phyloP scores from a whole-genome alignment of 2,888 invertebrate species.

The Amiota minor region DNA sequence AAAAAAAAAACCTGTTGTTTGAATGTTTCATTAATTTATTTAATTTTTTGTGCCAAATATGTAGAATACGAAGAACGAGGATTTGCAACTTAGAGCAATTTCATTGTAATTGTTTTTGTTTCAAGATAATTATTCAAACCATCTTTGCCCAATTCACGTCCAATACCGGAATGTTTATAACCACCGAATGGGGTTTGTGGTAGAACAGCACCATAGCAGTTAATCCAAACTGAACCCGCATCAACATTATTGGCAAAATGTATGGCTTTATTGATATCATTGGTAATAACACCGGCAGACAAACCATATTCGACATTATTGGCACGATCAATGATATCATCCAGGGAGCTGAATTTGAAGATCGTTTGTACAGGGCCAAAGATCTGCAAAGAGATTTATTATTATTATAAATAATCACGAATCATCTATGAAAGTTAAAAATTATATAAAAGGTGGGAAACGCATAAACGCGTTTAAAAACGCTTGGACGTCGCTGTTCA shows the following conservation, averaged over 20 bases:
- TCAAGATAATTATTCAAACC: slow-evolving; percentile 85
- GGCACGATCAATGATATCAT: slow-evolving; percentile 87
- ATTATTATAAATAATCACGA: neutral
- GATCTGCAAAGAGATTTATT: slow-evolving; percentile 76
- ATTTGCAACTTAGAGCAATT: slow-evolving; percentile 63
- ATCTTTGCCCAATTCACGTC: slow-evolving; percentile 87
- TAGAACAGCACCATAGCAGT: slow-evolving; percentile 73
- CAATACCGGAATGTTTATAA: slow-evolving; percentile 89
- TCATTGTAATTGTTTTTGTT: slow-evolving; percentile 83
- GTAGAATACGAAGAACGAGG: too few relatives aligned
- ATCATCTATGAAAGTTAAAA: too few relatives aligned
- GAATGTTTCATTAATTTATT: too few relatives aligned
- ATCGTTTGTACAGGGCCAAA: slow-evolving; percentile 93
- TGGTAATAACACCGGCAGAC: slow-evolving; percentile 87
- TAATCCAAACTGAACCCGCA: slow-evolving; percentile 86
- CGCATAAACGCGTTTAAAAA: neutral
- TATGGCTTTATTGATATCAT: slow-evolving; percentile 84
- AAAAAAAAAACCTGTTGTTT: neutral
- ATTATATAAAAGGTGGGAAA: neutral
- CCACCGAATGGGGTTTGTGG: slow-evolving; percentile 91
- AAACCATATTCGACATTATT: slow-evolving; percentile 87
- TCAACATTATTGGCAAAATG: slow-evolving; percentile 82
- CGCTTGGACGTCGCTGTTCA: too few relatives aligned
- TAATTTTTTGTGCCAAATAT: too few relatives aligned
- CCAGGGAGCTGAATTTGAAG: slow-evolving; percentile 81